A percentile compares a stretch with the other conserved stretches of the same genome.
These are phyloP conservation scores for Leucoraja erinaceus DNA, from an alignment of 2,113 vertebrate species.

Conservation along the genomic window DNA sequence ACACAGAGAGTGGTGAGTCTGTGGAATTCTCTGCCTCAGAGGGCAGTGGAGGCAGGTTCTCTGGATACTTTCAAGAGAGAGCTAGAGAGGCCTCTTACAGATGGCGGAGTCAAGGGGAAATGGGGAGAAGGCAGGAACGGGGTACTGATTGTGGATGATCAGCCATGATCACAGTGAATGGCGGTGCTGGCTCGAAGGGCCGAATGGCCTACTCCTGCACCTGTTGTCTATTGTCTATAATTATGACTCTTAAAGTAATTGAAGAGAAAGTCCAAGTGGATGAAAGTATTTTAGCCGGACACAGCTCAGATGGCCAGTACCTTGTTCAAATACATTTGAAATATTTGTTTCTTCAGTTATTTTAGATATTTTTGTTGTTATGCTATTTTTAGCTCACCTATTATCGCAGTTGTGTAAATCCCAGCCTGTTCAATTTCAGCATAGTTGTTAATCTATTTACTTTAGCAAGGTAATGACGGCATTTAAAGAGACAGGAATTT, in stretches of 20 bases:
- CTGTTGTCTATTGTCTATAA: too few relatives aligned
- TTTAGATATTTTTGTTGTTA: not conserved
- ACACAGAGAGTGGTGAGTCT: too few relatives aligned
- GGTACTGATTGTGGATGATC: too few relatives aligned
- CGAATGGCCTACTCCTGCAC: too few relatives aligned
- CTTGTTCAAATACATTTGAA: not conserved
- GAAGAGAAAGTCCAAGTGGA: not conserved
- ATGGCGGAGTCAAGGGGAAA: too few relatives aligned
- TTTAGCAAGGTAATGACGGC: constrained; percentile 16
- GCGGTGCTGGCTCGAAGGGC: too few relatives aligned
- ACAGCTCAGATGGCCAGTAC: not conserved
- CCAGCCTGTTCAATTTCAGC: constrained; percentile 17
- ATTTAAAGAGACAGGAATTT: constrained; percentile 29
- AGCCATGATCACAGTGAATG: too few relatives aligned
- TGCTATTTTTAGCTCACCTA: constrained; percentile 15
- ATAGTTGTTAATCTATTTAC: constrained; percentile 26
- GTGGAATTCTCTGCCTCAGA: too few relatives aligned
- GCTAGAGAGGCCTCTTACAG: too few relatives aligned
- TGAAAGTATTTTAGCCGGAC: not conserved
- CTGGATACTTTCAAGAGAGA: too few relatives aligned
- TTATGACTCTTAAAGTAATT: not conserved
- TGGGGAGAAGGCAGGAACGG: too few relatives aligned
- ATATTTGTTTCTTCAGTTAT: not conserved
- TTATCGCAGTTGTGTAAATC: constrained; percentile 9
- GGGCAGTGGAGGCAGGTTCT: too few relatives aligned